These are phyloP conservation scores for Octodon degus DNA, from an alignment of 2,113 vertebrate genomes.

Conservation along the genomic window DNA sequence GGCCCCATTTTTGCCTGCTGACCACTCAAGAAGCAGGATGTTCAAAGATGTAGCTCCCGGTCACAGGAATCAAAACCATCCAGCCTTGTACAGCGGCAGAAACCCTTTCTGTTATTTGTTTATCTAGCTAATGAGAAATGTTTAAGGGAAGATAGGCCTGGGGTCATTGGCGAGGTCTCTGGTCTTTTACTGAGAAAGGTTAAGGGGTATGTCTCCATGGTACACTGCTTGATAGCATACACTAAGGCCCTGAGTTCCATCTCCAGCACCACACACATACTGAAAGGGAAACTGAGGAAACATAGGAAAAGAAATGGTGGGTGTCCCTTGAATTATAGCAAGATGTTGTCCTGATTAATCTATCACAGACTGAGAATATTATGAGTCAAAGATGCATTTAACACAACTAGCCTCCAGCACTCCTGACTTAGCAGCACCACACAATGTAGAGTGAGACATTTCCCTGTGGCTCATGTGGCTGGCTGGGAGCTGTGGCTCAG, in stretches of 20 bases:
- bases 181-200: neutral
- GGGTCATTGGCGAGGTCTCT: neutral
- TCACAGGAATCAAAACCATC: constrained; percentile 1
- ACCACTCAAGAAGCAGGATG: neutral
- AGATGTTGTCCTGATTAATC: neutral
- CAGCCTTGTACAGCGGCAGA: neutral
- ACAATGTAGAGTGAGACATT: accelerated
- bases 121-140: neutral
- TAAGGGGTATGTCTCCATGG: neutral
- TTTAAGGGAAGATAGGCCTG: neutral
- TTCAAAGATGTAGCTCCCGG: constrained; percentile 20
- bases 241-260: neutral
- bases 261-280: neutral
- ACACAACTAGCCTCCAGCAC: neutral
- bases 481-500: neutral
- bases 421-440: neutral
- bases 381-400: neutral
- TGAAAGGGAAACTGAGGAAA: constrained; percentile 38
- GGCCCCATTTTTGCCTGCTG: neutral
- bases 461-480: neutral
- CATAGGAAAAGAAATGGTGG: neutral
- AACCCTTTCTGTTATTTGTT: neutral
- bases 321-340: neutral
- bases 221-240: neutral
- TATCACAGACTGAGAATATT: neutral